A percentile compares a stretch with the other conserved stretches of the same genome.
These are phyloP conservation scores for Lasaia peninsularis DNA, from an alignment of 1,140 invertebrate genomes.

Conservation along the genomic window DNA sequence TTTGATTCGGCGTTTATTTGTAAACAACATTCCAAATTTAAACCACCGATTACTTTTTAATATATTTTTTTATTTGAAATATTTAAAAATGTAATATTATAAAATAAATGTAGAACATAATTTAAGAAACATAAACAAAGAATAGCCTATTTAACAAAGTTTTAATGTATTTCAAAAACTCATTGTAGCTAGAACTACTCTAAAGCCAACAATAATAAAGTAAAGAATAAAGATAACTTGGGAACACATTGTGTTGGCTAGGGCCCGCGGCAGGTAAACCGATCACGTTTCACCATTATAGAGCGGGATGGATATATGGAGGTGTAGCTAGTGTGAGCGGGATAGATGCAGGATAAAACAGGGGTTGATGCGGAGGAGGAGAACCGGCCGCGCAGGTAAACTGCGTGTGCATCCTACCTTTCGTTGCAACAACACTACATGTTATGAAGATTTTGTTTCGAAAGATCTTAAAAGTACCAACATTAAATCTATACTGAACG, in stretches of 20 bases:
- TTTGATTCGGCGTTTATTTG: too few relatives aligned
- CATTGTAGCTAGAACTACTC: not conserved
- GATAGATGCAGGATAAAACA: conserved; percentile 12
- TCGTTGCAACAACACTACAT: conserved; percentile 23
- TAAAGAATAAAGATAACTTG: conserved; percentile 17
- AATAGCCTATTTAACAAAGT: not conserved
- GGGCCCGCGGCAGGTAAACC: conserved; percentile 33
- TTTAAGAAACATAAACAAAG: not conserved
- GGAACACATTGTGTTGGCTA: conserved; percentile 15
- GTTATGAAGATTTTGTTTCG: not conserved
- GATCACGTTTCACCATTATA: conserved; percentile 30
- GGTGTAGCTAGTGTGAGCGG: conserved; percentile 21
- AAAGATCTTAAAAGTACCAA: not conserved
- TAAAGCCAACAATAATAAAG: conserved; percentile 5
- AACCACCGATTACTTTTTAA: too few relatives aligned
- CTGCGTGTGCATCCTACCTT: conserved; percentile 24
- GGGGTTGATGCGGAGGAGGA: conserved; percentile 6
- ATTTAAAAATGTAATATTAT: too few relatives aligned
- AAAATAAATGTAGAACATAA: not conserved
- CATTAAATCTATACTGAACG: too few relatives aligned
- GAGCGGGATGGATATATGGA: conserved; percentile 20
- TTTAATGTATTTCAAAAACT: not conserved
- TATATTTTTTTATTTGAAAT: too few relatives aligned
- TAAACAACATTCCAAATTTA: too few relatives aligned
- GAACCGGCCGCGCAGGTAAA: conserved; percentile 37